These are phyloP conservation scores for Limnephilus auricula DNA, from an alignment of 2,888 invertebrate genomes.

Conservation along the genomic window DNA sequence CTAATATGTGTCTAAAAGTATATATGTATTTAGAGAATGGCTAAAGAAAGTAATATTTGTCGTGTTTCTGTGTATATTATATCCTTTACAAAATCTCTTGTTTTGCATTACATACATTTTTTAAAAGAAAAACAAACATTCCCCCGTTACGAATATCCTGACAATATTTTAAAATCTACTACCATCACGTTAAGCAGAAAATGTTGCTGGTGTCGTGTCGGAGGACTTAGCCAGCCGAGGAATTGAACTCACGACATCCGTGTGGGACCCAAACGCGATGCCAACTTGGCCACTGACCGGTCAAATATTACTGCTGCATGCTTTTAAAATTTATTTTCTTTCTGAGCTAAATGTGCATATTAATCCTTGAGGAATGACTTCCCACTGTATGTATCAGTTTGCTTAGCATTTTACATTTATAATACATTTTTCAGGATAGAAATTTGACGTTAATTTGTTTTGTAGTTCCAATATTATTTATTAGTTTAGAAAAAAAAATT, in stretches of 20 bases:
- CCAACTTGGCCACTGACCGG: too few relatives aligned
- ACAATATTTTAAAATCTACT: too few relatives aligned
- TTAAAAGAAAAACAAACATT: too few relatives aligned
- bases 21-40: conserved; percentile 15
- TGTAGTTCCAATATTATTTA: background rate
- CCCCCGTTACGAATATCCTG: too few relatives aligned
- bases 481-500: too few relatives aligned
- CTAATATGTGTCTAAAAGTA: conserved; percentile 3
- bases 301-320: background rate
- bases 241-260: too few relatives aligned
- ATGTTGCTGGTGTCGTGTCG: too few relatives aligned
- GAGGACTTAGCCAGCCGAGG: too few relatives aligned
- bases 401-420: background rate
- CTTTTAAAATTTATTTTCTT: background rate
- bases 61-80: conserved; percentile 29
- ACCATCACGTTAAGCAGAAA: too few relatives aligned
- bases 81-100: background rate
- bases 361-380: background rate
- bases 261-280: too few relatives aligned
- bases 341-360: background rate
- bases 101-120: background rate
- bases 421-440: background rate
- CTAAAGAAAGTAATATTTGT: conserved; percentile 21
- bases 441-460: background rate
- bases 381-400: background rate